These are phyloP conservation scores for Andinoacara biseriatus DNA, from an alignment of 2,113 vertebrate species.

Conservation along the genomic window DNA sequence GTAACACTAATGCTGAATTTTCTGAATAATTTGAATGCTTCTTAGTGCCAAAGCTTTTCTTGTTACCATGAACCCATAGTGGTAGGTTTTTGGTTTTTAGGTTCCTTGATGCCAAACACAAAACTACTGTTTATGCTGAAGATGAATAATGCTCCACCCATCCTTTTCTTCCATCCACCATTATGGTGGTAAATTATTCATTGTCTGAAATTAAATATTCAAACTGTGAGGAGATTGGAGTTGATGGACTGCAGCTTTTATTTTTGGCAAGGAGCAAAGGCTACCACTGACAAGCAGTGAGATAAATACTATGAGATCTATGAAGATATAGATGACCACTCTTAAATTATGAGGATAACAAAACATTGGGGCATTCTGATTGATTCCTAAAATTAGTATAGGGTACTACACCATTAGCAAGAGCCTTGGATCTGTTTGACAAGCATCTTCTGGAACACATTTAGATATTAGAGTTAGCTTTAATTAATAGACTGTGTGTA, in stretches of 20 bases:
- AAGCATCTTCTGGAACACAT: background rate
- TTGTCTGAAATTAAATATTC: conserved; percentile 67
- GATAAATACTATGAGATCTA: background rate
- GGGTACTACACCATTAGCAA: background rate
- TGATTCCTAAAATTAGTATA: background rate
- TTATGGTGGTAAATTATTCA: conserved; percentile 42
- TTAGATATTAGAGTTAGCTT: background rate
- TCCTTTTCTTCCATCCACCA: conserved; percentile 1
- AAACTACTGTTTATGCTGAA: background rate
- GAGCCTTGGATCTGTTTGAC: background rate
- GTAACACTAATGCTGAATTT: background rate
- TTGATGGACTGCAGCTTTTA: conserved; percentile 3
- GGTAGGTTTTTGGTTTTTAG: background rate
- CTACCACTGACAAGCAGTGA: background rate
- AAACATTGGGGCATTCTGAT: background rate
- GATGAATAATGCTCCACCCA: background rate
- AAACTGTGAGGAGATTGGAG: conserved; percentile 22
- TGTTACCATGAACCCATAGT: background rate
- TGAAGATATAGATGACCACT: background rate
- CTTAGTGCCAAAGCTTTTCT: background rate
- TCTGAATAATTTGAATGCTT: background rate
- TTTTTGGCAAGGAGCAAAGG: conserved; percentile 19
- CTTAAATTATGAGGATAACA: background rate
- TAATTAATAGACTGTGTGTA: background rate
- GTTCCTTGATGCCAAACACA: background rate